A percentile compares a stretch with the other conserved stretches of the same genome.
phyloP scores from a whole-genome alignment of 2,888 invertebrate species.

The Tineola bisselliella region DNA sequence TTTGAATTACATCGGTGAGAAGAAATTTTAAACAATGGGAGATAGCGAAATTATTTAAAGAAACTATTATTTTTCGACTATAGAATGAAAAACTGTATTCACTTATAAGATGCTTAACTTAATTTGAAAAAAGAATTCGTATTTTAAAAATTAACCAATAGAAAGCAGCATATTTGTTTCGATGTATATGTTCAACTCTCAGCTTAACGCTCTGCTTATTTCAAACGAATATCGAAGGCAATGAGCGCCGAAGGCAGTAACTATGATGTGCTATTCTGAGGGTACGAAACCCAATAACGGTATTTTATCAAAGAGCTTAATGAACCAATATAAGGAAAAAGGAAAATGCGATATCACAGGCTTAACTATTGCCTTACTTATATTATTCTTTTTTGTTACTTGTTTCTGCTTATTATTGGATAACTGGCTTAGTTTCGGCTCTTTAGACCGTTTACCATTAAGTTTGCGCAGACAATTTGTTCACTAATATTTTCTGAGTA shows the following conservation, averaged over 20 bases:
- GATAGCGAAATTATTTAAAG: no score
- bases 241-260: slow-evolving; percentile 12
- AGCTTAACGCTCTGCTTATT: not conserved
- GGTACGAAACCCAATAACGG: slow-evolving; percentile 8
- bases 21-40: no score
- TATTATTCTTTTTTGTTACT: not conserved
- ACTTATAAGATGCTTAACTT: no score
- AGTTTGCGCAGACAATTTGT: no score
- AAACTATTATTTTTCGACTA: no score
- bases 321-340: slow-evolving; percentile 15
- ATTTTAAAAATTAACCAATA: no score
- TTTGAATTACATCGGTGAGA: no score
- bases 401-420: not conserved
- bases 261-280: slow-evolving; percentile 14
- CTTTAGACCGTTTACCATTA: not conserved
- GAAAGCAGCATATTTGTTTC: no score
- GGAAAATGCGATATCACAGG: slow-evolving; percentile 10
- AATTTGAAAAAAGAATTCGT: no score
- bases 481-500: no score
- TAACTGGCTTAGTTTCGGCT: not conserved
- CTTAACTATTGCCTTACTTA: slow-evolving; percentile 3
- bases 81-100: no score
- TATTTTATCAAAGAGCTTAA: slow-evolving; percentile 15
- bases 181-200: no score
- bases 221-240: not conserved